Evolutionary conservation across 2,888 invertebrate species (phyloP).

Genomic region (Apotomis turbidana): DNA sequence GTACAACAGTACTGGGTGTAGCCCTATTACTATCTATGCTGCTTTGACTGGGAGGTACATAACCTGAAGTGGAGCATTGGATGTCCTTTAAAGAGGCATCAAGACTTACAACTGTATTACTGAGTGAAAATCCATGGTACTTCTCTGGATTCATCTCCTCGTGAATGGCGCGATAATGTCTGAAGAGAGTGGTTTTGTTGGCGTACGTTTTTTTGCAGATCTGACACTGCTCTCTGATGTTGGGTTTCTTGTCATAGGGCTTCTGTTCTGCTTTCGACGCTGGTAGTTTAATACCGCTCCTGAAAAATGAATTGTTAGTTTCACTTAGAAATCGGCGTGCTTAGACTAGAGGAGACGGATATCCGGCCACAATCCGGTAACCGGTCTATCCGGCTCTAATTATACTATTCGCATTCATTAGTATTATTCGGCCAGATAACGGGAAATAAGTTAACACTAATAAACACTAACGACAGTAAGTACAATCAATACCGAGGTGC

Average conservation of each 20-base stretch:
- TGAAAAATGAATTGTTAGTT: not conserved
- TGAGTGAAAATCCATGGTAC: slow-evolving; percentile 9
- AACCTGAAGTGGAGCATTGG: slow-evolving; percentile 10
- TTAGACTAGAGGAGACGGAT: no score
- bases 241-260: not conserved
- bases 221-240: slow-evolving; percentile 1
- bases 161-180: slow-evolving; percentile 11
- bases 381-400: no score
- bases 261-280: not conserved
- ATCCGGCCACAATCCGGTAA: no score
- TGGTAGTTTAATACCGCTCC: slow-evolving; percentile 3
- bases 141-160: slow-evolving; percentile 14
- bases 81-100: not conserved
- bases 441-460: no score
- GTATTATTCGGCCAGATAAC: no score
- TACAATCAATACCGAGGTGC: no score
- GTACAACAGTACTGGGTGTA: slow-evolving; percentile 4
- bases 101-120: slow-evolving; percentile 16
- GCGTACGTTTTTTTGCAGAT: slow-evolving; percentile 14
- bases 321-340: no score
- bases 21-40: slow-evolving; percentile 5
- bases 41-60: not conserved
- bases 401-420: no score
- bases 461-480: no score
- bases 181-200: slow-evolving; percentile 18